phyloP scores from a whole-genome alignment of 2,888 invertebrate genomes.

The Drosophila gaucha region DNA sequence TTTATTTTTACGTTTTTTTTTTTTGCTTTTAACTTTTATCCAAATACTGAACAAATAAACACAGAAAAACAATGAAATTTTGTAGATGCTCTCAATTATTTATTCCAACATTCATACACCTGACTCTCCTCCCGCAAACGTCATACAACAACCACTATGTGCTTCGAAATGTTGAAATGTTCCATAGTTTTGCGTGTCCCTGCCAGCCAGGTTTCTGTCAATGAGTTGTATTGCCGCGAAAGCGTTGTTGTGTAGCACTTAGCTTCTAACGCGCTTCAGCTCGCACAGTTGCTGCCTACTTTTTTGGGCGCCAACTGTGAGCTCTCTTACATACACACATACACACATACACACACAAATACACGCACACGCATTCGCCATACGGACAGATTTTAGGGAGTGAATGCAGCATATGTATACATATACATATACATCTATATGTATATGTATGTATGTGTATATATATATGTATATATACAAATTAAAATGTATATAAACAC shows the following conservation, averaged over 20 bases:
- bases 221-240: conserved; percentile 1
- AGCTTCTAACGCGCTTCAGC: conserved; percentile 13
- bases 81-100: conserved; percentile 6
- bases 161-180: neutral
- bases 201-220: conserved; percentile 19
- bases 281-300: conserved; percentile 8
- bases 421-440: conserved; percentile 14
- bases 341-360: neutral
- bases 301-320: conserved; percentile 1
- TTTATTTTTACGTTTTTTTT: neutral
- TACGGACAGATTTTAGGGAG: conserved; percentile 34
- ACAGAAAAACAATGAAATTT: neutral
- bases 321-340: conserved; percentile 6
- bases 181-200: neutral
- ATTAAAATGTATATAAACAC: conserved; percentile 4
- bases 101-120: neutral
- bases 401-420: conserved; percentile 22
- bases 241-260: conserved; percentile 7
- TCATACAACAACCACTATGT: conserved; percentile 1
- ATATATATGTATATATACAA: conserved; percentile 24
- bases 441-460: conserved; percentile 17
- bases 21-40: neutral
- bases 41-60: conserved; percentile 7
- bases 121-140: neutral
- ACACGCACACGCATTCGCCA: conserved; percentile 9